Base-by-base conservation (phyloP, 2,888 invertebrate genomes). In the Coenonympha glycerion region DNA sequence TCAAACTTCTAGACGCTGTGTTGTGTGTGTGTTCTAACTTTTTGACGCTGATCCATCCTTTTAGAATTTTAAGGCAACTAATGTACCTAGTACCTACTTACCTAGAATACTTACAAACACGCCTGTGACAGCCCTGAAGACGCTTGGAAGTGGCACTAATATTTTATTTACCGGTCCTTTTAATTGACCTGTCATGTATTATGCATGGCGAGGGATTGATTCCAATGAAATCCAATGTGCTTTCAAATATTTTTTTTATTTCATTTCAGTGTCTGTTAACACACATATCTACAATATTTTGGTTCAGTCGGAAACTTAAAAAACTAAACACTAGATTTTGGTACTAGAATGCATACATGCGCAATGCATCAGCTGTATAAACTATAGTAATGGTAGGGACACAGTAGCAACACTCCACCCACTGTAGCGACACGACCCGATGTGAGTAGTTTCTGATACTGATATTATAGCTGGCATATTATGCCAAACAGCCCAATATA, bases 301-400 rank as follows among this genome's bases (percentile, higher is more conserved):
- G 85, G 86, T 85, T 87, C 86, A 87, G 86, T 87, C 86, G 75
- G 85, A 76, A 86, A 87, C 86, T 85, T 87, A 87, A 82, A 76
- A 72, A 82, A 81, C 76, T 83, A 83, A 76, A 78, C 60, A 69
- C 82, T 84, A 82, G 59, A 70, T 79, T 81, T 82, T 85, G 85
- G 84, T 86, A 84, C 75, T 73, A 68, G 65, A 51, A 37, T 45
- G 49, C 53, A 56, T 53, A 15, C 22, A 24, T 9, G 72, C 69
- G 69, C 70, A 66, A 36, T 15, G 41, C 34, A 42, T 42, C 40
- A 19, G 40, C 22, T 48, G 18, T 41, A 41, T 40, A 41, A 26
- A 36, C 26, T 34, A 34, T 34, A 34, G 16, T 16, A 15, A 16
- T 16, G 16, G 8, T 16, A n/a, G n/a, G n/a, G n/a, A n/a, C n/a